These are phyloP conservation scores for Ammodramus savannarum DNA, from an alignment of 2,113 vertebrate species.

Conservation along the genomic window DNA sequence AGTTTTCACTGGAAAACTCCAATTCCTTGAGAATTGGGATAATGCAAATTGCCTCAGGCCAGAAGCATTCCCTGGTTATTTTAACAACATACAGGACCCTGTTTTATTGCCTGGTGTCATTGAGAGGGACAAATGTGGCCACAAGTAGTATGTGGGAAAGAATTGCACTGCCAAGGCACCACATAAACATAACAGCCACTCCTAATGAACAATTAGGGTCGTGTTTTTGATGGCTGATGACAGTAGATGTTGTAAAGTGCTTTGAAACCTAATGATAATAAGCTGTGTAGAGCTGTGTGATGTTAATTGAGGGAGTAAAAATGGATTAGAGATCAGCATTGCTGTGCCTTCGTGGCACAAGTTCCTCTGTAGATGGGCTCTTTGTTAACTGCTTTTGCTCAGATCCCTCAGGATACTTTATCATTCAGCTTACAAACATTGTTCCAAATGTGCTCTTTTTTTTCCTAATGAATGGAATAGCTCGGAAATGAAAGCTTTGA, in stretches of 20 bases:
- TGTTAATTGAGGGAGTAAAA: neutral
- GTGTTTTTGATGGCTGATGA: neutral
- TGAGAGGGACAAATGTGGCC: neutral
- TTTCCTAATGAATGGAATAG: neutral
- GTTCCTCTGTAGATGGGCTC: neutral
- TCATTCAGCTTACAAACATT: neutral
- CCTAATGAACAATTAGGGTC: constrained; percentile 2
- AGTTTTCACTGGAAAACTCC: neutral
- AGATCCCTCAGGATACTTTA: neutral
- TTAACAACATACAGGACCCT: neutral
- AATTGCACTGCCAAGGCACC: neutral
- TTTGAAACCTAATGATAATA: constrained; percentile 9
- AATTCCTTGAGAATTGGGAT: neutral
- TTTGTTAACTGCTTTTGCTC: neutral
- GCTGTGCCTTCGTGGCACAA: neutral
- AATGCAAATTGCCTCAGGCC: neutral
- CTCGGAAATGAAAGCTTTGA: neutral
- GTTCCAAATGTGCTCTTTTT: neutral
- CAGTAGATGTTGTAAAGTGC: neutral
- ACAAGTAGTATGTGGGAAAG: neutral
- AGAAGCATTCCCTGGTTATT: neutral
- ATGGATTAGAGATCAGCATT: neutral
- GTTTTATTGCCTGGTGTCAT: neutral
- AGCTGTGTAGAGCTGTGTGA: neutral
- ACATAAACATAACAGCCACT: neutral